Evolutionary conservation across 1,140 invertebrate species (phyloP).

Genomic region (Heterodera carotae): DNA sequence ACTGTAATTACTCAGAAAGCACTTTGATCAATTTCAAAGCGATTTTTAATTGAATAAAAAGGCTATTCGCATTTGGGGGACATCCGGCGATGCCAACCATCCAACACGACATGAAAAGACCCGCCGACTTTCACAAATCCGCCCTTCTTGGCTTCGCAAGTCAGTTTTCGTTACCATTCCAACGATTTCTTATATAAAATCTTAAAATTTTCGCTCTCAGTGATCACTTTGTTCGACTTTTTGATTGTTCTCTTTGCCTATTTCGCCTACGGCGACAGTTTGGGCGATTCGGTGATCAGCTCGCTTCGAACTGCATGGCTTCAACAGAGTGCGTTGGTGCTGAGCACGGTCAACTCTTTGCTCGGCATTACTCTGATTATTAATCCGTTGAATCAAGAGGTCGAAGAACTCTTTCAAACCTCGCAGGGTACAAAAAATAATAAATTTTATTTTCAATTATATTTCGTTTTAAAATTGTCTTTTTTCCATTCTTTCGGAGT

Average conservation of each 20-base stretch:
- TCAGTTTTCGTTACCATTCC: conserved; percentile 21
- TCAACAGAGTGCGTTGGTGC: conserved; percentile 44
- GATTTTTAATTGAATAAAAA: not conserved
- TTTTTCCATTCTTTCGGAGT: conserved; percentile 28
- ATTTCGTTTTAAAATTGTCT: not conserved
- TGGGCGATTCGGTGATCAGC: conserved; percentile 58
- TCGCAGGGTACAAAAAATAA: conserved; percentile 49
- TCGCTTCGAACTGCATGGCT: conserved; percentile 58
- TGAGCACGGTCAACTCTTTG: conserved; percentile 61
- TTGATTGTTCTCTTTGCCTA: conserved; percentile 58
- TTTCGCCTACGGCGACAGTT: conserved; percentile 56
- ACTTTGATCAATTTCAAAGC: not conserved
- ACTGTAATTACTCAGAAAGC: conserved; percentile 12
- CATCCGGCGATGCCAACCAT: conserved; percentile 45
- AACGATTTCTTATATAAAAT: conserved; percentile 13
- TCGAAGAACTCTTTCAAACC: conserved; percentile 58
- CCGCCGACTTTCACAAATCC: conserved; percentile 61
- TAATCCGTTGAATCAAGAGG: conserved; percentile 63
- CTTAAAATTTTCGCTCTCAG: conserved; percentile 30
- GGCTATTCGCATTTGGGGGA: conserved; percentile 48
- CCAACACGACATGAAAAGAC: conserved; percentile 52
- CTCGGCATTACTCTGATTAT: conserved; percentile 62
- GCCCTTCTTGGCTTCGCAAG: conserved; percentile 49
- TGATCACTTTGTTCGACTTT: conserved; percentile 33
- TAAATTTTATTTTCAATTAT: too few relatives aligned